Evolutionary conservation across 2,113 vertebrate genomes (phyloP).

Genomic region (Cinclus mexicanus): DNA sequence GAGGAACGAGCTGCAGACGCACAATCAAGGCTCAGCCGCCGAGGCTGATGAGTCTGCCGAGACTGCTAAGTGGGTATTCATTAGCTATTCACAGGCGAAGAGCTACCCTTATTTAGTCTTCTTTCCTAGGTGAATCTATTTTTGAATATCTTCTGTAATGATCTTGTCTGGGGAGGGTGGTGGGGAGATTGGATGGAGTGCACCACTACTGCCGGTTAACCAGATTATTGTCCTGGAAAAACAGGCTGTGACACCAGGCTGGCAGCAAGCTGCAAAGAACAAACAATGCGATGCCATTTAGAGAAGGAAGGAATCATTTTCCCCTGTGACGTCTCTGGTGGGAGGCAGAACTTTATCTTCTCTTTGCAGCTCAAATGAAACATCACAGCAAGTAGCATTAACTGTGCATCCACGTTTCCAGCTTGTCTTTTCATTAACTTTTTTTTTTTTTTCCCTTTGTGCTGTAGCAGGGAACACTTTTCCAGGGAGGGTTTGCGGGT

Average conservation of each 20-base stretch:
- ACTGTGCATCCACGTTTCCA: background rate
- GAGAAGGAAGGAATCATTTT: conserved; percentile 32
- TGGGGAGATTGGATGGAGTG: background rate
- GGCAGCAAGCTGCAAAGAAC: background rate
- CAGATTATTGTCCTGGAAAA: background rate
- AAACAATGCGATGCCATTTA: background rate
- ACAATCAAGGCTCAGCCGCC: conserved; percentile 47
- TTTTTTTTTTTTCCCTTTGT: background rate
- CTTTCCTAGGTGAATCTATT: conserved; percentile 34
- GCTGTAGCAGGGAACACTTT: background rate
- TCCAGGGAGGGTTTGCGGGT: background rate
- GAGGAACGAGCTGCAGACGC: conserved; percentile 28
- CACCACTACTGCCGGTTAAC: background rate
- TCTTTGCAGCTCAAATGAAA: conserved; percentile 18
- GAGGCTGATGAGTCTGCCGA: conserved; percentile 52
- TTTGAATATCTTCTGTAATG: background rate
- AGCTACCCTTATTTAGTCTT: conserved; percentile 33
- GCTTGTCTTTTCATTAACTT: background rate
- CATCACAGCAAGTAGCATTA: background rate
- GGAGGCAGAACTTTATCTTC: conserved; percentile 47
- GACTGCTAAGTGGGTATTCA: conserved; percentile 56
- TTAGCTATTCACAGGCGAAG: conserved; percentile 35
- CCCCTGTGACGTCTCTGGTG: background rate
- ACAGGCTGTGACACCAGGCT: background rate
- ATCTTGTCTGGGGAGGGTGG: background rate